A percentile compares a stretch with the other conserved stretches of the same genome.
phyloP scores from a whole-genome alignment of 2,113 vertebrate species.

The Cricetomys ansorgei region DNA sequence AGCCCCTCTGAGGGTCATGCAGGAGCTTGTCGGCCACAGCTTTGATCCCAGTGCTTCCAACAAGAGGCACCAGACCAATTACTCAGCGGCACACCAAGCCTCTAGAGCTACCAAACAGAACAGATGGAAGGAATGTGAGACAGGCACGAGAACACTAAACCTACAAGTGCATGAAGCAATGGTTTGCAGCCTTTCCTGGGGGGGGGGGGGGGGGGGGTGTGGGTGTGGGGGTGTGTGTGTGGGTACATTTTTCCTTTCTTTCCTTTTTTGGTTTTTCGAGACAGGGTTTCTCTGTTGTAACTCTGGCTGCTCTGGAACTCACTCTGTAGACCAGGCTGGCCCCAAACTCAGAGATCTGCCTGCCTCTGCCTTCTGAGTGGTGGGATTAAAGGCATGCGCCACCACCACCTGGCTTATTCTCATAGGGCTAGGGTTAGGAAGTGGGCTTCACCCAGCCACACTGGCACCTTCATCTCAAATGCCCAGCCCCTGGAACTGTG shows the following conservation, averaged over 20 bases:
- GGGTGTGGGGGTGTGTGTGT: too few relatives aligned
- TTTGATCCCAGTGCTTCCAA: not conserved
- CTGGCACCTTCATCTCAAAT: not conserved
- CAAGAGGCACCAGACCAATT: not conserved
- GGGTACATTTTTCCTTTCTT: too few relatives aligned
- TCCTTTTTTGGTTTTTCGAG: not conserved
- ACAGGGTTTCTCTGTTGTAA: not conserved
- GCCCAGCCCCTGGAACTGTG: not conserved
- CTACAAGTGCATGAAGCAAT: not conserved
- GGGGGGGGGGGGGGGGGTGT: too few relatives aligned
- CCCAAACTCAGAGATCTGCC: too few relatives aligned
- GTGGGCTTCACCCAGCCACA: not conserved
- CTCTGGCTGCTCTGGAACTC: too few relatives aligned
- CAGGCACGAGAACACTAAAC: not conserved
- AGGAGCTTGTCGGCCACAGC: fast-evolving
- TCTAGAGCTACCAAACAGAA: not conserved
- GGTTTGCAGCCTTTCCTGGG: not conserved
- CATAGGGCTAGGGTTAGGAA: too few relatives aligned
- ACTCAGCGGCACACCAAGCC: not conserved
- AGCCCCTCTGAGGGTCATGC: not conserved
- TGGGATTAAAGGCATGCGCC: too few relatives aligned
- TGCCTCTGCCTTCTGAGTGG: too few relatives aligned
- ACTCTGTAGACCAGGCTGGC: too few relatives aligned
- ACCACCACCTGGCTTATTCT: too few relatives aligned
- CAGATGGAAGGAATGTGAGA: not conserved